Evolutionary conservation across 2,113 vertebrate genomes (phyloP).

Genomic region (Bubalus kerabau): DNA sequence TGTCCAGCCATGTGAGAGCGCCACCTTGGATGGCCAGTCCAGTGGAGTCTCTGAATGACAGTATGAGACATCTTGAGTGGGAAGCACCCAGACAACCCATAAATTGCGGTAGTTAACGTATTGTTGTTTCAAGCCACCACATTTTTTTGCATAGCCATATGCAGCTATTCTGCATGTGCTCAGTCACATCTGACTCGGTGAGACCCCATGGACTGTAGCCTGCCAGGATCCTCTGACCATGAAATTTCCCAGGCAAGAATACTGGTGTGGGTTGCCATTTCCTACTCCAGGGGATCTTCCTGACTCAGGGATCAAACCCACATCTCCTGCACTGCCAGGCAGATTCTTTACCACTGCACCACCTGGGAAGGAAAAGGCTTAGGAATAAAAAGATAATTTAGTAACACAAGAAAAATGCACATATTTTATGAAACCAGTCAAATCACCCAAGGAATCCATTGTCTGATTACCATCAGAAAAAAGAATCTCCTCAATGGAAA

Average conservation of each 20-base stretch:
- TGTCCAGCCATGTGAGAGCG: accelerated
- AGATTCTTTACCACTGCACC: not conserved
- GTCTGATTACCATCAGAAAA: not conserved
- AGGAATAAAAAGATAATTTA: not conserved
- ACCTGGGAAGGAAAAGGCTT: not conserved
- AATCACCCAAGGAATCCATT: not conserved
- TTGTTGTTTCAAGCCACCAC: not conserved
- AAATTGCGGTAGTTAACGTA: not conserved
- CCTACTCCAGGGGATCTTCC: not conserved
- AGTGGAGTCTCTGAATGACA: not conserved
- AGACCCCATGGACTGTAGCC: not conserved
- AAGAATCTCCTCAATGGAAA: not conserved
- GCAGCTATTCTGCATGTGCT: not conserved
- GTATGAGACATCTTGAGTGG: not conserved
- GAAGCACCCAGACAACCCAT: not conserved
- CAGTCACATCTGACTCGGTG: not conserved
- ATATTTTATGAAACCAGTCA: not conserved
- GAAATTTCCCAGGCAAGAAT: not conserved
- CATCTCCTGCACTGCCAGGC: not conserved
- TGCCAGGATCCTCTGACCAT: not conserved
- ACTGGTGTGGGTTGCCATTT: not conserved
- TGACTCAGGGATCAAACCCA: not conserved
- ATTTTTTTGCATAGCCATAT: not conserved
- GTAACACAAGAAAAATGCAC: not conserved
- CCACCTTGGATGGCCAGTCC: not conserved